phyloP scores from a whole-genome alignment of 92 coral and sea anemone species.

The Pocillopora meandrina region DNA sequence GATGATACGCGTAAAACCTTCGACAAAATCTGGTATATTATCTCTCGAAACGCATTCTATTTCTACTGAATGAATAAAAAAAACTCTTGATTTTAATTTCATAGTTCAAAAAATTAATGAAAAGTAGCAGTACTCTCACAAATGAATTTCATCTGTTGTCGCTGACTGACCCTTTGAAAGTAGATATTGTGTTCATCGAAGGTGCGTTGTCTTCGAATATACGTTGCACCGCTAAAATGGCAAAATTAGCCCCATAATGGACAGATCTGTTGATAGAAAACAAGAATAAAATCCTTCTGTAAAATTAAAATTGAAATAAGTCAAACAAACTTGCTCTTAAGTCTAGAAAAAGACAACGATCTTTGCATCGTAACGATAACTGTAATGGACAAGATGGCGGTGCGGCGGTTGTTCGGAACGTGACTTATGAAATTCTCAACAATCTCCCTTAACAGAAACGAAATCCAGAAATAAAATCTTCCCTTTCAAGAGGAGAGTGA shows the following conservation, averaged over 20 bases:
- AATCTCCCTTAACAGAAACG: background rate
- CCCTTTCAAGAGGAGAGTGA: background rate
- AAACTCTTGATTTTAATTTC: background rate
- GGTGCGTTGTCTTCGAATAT: conserved; percentile 39
- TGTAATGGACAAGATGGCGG: conserved; percentile 51
- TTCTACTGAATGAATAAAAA: background rate
- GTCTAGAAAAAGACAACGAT: conserved; percentile 1
- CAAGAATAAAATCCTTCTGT: background rate
- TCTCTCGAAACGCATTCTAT: background rate
- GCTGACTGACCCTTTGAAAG: conserved; percentile 61
- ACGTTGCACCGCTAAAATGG: background rate
- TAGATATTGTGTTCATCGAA: conserved; percentile 64
- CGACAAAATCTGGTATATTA: conserved; percentile 10
- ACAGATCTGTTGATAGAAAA: background rate
- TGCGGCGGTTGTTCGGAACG: conserved; percentile 13
- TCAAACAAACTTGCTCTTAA: background rate
- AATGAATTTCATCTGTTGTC: conserved; percentile 17
- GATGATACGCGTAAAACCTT: conserved; percentile 6
- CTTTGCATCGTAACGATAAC: conserved; percentile 14
- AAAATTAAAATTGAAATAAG: background rate
- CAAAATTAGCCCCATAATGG: background rate
- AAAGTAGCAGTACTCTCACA: background rate
- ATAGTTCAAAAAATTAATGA: background rate
- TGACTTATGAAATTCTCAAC: conserved; percentile 1
- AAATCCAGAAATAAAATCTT: background rate